Evolutionary conservation across 2,888 invertebrate genomes (phyloP).

Genomic region (Drosophila limbata): DNA sequence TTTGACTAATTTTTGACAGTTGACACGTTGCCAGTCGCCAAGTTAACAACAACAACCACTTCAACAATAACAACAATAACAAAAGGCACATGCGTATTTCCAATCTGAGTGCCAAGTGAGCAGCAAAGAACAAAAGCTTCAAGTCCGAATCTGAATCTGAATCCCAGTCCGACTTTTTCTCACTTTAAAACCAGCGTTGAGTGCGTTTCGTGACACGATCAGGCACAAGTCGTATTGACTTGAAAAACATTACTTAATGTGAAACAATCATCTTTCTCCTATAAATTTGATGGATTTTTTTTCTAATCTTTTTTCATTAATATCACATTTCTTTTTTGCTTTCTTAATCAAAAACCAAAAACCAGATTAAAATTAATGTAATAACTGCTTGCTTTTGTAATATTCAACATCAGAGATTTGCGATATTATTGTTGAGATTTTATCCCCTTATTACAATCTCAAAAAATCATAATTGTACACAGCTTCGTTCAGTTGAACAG

Average conservation of each 20-base stretch:
- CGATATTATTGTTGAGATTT: too few species aligned
- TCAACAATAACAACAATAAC: neutral
- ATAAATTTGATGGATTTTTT: neutral
- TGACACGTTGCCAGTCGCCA: constrained; percentile 73
- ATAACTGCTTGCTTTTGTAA: too few species aligned
- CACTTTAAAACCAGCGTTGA: neutral
- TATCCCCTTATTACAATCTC: too few species aligned
- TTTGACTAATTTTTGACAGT: constrained; percentile 79
- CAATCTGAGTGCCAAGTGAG: constrained; percentile 29
- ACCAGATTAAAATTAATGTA: too few species aligned
- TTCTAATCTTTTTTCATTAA: neutral
- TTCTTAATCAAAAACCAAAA: too few species aligned
- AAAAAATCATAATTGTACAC: too few species aligned
- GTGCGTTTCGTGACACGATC: neutral
- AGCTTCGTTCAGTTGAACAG: too few species aligned
- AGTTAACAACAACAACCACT: constrained; percentile 20
- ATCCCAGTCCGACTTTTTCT: neutral
- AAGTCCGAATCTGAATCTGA: constrained; percentile 14
- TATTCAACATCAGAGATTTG: too few species aligned
- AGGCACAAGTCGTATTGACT: neutral
- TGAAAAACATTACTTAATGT: too few species aligned
- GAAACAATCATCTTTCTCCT: too few species aligned
- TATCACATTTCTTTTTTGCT: neutral
- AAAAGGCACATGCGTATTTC: constrained; percentile 6
- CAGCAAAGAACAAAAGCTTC: constrained; percentile 43